phyloP scores from a whole-genome alignment of 2,797 vertebrate species.

The Sebastes cheni region DNA sequence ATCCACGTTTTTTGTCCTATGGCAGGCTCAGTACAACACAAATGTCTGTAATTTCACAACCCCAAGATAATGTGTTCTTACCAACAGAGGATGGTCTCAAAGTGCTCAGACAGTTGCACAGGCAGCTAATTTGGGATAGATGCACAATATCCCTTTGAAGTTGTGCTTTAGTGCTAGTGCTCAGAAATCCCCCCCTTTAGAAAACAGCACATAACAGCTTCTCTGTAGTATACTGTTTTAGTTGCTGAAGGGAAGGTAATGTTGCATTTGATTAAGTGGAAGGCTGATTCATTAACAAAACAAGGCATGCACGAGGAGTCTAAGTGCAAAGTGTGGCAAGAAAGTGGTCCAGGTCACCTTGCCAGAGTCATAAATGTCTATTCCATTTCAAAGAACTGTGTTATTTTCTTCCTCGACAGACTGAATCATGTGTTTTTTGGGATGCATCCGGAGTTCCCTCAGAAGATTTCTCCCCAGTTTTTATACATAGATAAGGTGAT shows the following conservation, averaged over 20 bases:
- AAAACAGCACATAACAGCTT: slow-evolving; percentile 51
- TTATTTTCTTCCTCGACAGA: slow-evolving; percentile 23
- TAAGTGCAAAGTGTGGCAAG: slow-evolving; percentile 15
- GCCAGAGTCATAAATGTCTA: slow-evolving; percentile 9
- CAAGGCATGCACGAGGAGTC: slow-evolving; percentile 25
- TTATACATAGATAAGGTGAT: slow-evolving; percentile 46
- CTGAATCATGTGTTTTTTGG: not conserved
- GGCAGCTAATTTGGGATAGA: slow-evolving; percentile 73
- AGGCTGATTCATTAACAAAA: slow-evolving; percentile 53
- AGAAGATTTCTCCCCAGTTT: slow-evolving; percentile 22
- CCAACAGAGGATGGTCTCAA: slow-evolving; percentile 66
- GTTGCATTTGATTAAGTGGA: slow-evolving; percentile 65
- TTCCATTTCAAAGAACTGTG: slow-evolving; percentile 29
- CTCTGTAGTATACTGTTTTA: slow-evolving; percentile 44
- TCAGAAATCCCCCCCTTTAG: slow-evolving; percentile 25
- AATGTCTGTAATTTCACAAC: slow-evolving; percentile 69
- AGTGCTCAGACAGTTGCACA: slow-evolving; percentile 66
- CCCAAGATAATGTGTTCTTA: slow-evolving; percentile 72
- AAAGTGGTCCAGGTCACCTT: slow-evolving; percentile 40
- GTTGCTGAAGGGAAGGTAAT: slow-evolving; percentile 55
- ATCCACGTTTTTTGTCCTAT: slow-evolving; percentile 47
- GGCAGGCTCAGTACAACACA: slow-evolving; percentile 47
- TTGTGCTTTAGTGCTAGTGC: slow-evolving; percentile 52
- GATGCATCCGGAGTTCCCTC: slow-evolving; percentile 1
- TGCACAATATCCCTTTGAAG: slow-evolving; percentile 73